Base-by-base conservation (phyloP, 2,113 vertebrate genomes). In the mouse (Mus musculus) region DNA sequence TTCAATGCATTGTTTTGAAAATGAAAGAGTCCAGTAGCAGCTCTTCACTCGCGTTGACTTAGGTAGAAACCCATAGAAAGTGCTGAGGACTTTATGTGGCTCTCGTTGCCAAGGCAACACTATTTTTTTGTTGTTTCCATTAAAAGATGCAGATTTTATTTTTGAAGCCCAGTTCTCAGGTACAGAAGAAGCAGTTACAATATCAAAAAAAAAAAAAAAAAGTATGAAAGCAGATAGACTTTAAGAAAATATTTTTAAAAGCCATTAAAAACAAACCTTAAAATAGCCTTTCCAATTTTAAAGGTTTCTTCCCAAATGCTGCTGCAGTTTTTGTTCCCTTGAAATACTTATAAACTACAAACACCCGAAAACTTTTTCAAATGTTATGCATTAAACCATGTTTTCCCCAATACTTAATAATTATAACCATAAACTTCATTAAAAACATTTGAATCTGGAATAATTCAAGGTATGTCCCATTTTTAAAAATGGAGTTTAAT, bases 71-170 rank as follows among this genome's bases (percentile, higher is more conserved):
- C 71, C 88, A 33, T 54, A 97, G 97, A 98, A 96, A 52, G 90
- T 96, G 72, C 94, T 94, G 90, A 96, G 94, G 96, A 98, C 92
- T 96, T 95, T 73, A 17, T 94, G 82, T 90, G 61, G 81, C 92
- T 97, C 88, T 1, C 0, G 98, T 98, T 98, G 93, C 98, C 97
- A 98, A 90, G 98, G 98, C 95, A 98, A 99, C 98, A 0, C 9
- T 36, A 11, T 46, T 67, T 86, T 87, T 98, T 94, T 84, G 97
- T 94, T 97, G 94, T 98, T 97, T 98, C 97, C 94, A 97, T 97
- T 88, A 95, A 97, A 98, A 98, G 93, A 96, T 96, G 82, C 17
- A 95, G 92, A 61, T 96, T 98, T 93, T 90, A 94, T 69, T 94
- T 88, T 95, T 93, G 95, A 96, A 98, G 54, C 76, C 54, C 93